Evolutionary conservation across 2,113 vertebrate genomes (phyloP), one percentile per base, ranked within the genome.

Genomic region (Lynx canadensis): DNA sequence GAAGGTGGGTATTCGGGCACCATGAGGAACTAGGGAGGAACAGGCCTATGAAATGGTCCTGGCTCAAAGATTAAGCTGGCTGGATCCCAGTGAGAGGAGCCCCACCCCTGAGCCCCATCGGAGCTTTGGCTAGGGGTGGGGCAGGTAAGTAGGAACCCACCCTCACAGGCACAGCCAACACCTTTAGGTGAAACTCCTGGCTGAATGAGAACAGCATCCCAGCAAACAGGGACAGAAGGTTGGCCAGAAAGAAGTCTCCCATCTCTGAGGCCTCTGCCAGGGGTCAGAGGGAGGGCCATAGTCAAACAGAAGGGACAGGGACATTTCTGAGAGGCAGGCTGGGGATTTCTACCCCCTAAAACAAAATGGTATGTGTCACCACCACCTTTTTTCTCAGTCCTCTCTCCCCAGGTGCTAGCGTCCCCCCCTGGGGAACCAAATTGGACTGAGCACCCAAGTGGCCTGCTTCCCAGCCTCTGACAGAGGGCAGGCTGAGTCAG

Each of bases 391-490:
- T 81, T 27, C 74, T 95, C 23, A 23, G 55, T 45, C 79, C 89
- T 94, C 50, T 89, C 83, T 95, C 69, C 63, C 76, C 87, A 19
- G 83, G 80, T 96, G 94, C 71, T 88, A 41, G 96, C 71, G 21
- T 93, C 69, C 48, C 93, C 93, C 65, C 89, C 65, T 19, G 50
- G 79, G 97, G 94, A 93, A 94, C 71, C 95, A 96, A 95, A 96
- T 81, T 92, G 95, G 91, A 79, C 89, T 50, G 82, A 92, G 95
- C 63, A 88, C 84, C 69, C 41, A 60, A 50, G 84, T 98, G 91
- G 73, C 97, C 89, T 95, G 94, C 66, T 97, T 97, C 94, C 96
- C 92, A 89, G 95, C 71, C 96, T 95, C 89, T 95, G 79, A 94
- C 74, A 66, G 60, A 97, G 36, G 86, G 83, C 41, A 27, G 50